phyloP scores from a whole-genome alignment of 1,140 invertebrate genomes.

The Bombus picipes region DNA sequence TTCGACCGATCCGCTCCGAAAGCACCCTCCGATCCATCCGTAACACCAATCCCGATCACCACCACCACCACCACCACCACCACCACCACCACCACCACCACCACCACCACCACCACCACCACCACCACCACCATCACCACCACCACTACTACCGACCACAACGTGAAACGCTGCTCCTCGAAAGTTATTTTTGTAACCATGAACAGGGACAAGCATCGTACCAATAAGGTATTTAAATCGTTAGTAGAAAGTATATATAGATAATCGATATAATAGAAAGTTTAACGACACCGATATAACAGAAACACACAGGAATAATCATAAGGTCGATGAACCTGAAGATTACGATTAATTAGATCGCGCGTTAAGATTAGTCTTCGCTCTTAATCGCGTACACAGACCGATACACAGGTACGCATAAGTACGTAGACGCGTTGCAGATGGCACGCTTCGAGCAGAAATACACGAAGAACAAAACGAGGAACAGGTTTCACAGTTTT shows the following conservation, averaged over 20 bases:
- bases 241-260: slow-evolving; percentile 40
- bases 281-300: slow-evolving; percentile 14
- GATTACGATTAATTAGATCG: slow-evolving; percentile 30
- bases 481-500: slow-evolving; percentile 61
- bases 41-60: neutral
- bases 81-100: neutral
- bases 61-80: neutral
- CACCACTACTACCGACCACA: neutral
- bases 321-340: neutral
- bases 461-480: slow-evolving; percentile 38
- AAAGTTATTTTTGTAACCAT: slow-evolving; percentile 63
- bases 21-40: slow-evolving; percentile 1
- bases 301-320: slow-evolving; percentile 4
- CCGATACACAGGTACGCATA: neutral
- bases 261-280: slow-evolving; percentile 36
- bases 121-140: too few species aligned
- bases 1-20: slow-evolving; percentile 21
- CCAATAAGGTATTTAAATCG: slow-evolving; percentile 29
- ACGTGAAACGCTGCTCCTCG: slow-evolving; percentile 43
- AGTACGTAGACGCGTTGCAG: neutral
- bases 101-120: neutral
- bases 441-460: slow-evolving; percentile 11
- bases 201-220: slow-evolving; percentile 39
- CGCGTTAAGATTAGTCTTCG: slow-evolving; percentile 25
- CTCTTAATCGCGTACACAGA: slow-evolving; percentile 10